Conservation (phyloP, 2,797 vertebrate genomes). For the Micrastur ruficollis region DNA sequence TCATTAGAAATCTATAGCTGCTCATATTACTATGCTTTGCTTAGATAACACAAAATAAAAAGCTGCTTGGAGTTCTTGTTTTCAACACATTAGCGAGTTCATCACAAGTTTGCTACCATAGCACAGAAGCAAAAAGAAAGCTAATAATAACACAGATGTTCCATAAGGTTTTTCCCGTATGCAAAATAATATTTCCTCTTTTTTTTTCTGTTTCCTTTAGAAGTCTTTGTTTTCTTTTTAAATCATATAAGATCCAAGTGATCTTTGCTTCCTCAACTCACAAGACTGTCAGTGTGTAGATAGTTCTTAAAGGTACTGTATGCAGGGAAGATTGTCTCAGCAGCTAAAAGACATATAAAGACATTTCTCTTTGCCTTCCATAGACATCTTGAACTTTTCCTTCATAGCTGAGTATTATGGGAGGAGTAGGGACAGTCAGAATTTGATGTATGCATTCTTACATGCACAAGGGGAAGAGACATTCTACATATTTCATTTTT, state of each 20-base stretch:
- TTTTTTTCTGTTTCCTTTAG: not conserved
- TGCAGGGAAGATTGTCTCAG: not conserved
- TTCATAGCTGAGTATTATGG: not conserved
- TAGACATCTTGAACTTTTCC: not conserved
- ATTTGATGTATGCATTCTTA: not conserved
- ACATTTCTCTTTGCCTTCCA: not conserved
- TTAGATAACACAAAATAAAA: not conserved
- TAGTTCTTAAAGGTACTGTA: not conserved
- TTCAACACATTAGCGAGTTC: not conserved
- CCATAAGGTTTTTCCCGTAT: accelerated
- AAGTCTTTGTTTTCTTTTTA: not conserved
- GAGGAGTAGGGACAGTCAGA: not conserved
- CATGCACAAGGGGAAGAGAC: not conserved
- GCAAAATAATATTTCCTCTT: not conserved
- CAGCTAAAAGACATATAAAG: not conserved
- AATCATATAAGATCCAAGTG: not conserved
- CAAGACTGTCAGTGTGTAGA: not conserved
- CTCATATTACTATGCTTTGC: not conserved
- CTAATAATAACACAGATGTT: not conserved
- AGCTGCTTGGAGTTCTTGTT: not conserved
- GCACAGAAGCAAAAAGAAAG: not conserved
- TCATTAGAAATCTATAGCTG: not conserved
- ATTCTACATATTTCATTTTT: not conserved
- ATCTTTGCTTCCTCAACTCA: not conserved
- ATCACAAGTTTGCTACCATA: not conserved